phyloP scores from a whole-genome alignment of 2,797 vertebrate genomes.

The Gambelia wislizenii region DNA sequence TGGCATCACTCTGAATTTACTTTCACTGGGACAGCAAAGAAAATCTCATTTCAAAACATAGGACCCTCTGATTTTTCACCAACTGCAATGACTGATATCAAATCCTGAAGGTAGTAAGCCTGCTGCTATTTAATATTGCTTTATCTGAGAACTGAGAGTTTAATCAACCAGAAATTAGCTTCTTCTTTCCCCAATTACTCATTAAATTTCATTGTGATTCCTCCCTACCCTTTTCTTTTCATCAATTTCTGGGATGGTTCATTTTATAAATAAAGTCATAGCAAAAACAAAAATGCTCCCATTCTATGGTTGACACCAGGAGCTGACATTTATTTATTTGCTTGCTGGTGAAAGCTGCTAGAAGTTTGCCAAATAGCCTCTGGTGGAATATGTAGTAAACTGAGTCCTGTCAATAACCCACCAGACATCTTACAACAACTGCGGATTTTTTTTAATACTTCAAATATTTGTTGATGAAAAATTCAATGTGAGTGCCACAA shows the following conservation, averaged over 20 bases:
- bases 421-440: slow-evolving; percentile 42
- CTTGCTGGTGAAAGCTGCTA: slow-evolving; percentile 60
- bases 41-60: not conserved
- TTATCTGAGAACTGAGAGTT: not conserved
- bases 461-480: slow-evolving; percentile 55
- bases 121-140: not conserved
- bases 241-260: slow-evolving; percentile 44
- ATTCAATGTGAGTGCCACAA: accelerated
- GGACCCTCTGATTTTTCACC: not conserved
- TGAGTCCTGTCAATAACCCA: slow-evolving; percentile 52
- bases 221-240: slow-evolving; percentile 35
- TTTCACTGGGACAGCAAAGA: no score
- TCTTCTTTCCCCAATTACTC: not conserved
- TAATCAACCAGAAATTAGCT: slow-evolving; percentile 57
- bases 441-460: slow-evolving; percentile 32
- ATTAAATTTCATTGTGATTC: slow-evolving; percentile 26
- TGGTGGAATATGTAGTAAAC: slow-evolving; percentile 66
- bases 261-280: slow-evolving; percentile 56
- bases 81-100: not conserved
- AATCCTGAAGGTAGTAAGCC: not conserved
- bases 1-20: not conserved
- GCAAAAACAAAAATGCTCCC: slow-evolving; percentile 49
- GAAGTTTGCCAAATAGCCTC: slow-evolving; percentile 51
- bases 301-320: slow-evolving; percentile 30
- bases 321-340: slow-evolving; percentile 61